Evolutionary conservation across 2,888 invertebrate species (phyloP), one percentile per base, ranked within the genome.

Genomic region (Drosophila quinaria): DNA sequence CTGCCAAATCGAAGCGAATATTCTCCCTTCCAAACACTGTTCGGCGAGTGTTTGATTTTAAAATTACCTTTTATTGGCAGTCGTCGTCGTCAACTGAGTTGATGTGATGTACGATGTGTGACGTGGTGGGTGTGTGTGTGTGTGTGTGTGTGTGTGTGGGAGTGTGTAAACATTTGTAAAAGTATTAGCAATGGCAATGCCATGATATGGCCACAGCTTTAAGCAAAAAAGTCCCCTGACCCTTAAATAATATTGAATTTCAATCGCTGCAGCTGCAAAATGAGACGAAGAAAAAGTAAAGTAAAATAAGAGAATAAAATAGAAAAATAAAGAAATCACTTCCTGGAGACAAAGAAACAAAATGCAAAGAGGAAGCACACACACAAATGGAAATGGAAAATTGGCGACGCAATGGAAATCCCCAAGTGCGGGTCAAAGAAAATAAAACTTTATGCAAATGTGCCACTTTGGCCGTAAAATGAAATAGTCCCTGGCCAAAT

Each of bases 361-460:
- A 81, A 80, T 70, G 66, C 65, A 74, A 78, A 78, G 63, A 63
- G 60, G 60, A 78, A 74, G 64, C 56, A 69, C 51, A 61, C 68
- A 56, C 15, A 50, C 39, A 29, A 13, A 50, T 31, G 17, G 13
- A n/a, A 31, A 33, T 33, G 33, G 29, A 71, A 77, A 85, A 87
- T 80, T 78, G 80, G 72, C 61, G 56, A 64, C 47, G 42, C 25
- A 54, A 67, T 78, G 65, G 86, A 81, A 86, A 77, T 86, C 81
- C 86, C 86, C 81, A 86, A 86, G 86, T 86, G 86, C 88, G 89
- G 89, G 89, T 88, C 89, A 87, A 85, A 82, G 88, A 85, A 89
- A 85, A 89, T 87, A 87, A 87, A 87, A 87, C 85, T 87, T 87
- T 87, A 87, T 87, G 87, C 89, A 87, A 87, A 87, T 87, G 87